Conservation (phyloP, 2,888 invertebrate species). For the Xylocampa areola region DNA sequence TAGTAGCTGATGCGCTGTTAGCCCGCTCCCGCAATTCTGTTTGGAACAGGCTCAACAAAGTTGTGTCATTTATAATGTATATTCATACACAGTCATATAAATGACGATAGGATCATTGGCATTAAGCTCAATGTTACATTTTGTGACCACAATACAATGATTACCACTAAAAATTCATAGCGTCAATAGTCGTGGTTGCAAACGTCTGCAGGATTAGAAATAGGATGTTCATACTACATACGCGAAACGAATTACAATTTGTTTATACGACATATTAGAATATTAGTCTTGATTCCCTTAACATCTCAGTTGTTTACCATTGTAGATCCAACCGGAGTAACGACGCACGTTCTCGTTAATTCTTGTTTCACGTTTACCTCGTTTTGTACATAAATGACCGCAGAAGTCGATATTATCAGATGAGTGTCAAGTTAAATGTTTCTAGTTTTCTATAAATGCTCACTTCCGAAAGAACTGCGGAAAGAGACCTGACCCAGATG, state of each 20-base stretch:
- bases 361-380: slow-evolving; percentile 55
- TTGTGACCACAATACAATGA: slow-evolving; percentile 46
- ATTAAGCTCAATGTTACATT: slow-evolving; percentile 49
- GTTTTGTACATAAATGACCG: slow-evolving; percentile 51
- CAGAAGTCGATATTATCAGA: slow-evolving; percentile 47
- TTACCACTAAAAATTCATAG: slow-evolving; percentile 29
- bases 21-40: slow-evolving; percentile 59
- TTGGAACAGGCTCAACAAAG: slow-evolving; percentile 57
- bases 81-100: slow-evolving; percentile 52
- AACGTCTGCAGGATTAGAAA: slow-evolving; percentile 17
- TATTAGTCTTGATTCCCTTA: slow-evolving; percentile 29
- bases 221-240: slow-evolving; percentile 24
- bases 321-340: slow-evolving; percentile 27
- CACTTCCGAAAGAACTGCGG: slow-evolving; percentile 70
- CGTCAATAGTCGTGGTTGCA: slow-evolving; percentile 19
- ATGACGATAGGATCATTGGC: slow-evolving; percentile 50
- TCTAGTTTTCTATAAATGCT: slow-evolving; percentile 59
- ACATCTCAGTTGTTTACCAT: slow-evolving; percentile 22
- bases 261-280: slow-evolving; percentile 21
- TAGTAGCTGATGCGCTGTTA: slow-evolving; percentile 63
- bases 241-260: slow-evolving; percentile 21
- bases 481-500: slow-evolving; percentile 73
- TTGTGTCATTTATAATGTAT: no score
- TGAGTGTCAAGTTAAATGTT: slow-evolving; percentile 60
- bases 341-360: slow-evolving; percentile 41